Percentiles rank a stretch among this genome's conserved stretches.
Evolutionary conservation across 2,888 invertebrate species (phyloP).

Genomic region (Taphrorychus bicolor): DNA sequence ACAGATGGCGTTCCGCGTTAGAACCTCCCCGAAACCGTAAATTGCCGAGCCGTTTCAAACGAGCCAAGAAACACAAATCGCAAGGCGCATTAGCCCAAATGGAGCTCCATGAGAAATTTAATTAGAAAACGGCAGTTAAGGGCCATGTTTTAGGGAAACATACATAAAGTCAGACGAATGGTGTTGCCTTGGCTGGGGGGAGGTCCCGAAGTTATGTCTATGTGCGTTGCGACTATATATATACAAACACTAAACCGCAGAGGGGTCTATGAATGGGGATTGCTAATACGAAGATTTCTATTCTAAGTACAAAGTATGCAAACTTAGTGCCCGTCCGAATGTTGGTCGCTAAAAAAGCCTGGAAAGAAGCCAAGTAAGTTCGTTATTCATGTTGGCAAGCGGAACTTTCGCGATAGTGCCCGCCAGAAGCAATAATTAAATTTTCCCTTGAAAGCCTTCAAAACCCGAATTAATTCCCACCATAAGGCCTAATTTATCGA

Average conservation of each 20-base stretch:
- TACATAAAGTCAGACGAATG: constrained; percentile 20
- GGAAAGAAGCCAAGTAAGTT: not conserved
- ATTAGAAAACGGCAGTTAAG: constrained; percentile 29
- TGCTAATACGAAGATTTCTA: not conserved
- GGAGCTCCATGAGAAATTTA: constrained; percentile 19
- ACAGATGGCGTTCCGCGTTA: not conserved
- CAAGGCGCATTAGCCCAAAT: constrained; percentile 21
- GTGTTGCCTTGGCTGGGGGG: no score
- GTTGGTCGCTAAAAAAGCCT: no score
- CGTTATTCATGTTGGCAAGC: no score
- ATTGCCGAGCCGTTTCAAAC: not conserved
- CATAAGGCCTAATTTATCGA: not conserved
- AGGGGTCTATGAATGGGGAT: not conserved
- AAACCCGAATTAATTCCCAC: not conserved
- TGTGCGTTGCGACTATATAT: constrained; percentile 14
- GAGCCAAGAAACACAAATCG: constrained; percentile 20
- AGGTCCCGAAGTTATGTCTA: not conserved
- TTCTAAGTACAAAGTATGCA: no score
- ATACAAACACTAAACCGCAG: constrained; percentile 18
- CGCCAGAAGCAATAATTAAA: not conserved
- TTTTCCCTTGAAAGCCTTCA: not conserved
- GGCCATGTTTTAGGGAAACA: constrained; percentile 15
- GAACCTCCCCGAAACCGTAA: not conserved
- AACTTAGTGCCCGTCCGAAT: no score
- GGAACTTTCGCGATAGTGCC: not conserved